Evolutionary conservation across 2,797 vertebrate genomes (phyloP), one percentile per base, ranked within the genome.

Genomic region (Champsocephalus gunnari): DNA sequence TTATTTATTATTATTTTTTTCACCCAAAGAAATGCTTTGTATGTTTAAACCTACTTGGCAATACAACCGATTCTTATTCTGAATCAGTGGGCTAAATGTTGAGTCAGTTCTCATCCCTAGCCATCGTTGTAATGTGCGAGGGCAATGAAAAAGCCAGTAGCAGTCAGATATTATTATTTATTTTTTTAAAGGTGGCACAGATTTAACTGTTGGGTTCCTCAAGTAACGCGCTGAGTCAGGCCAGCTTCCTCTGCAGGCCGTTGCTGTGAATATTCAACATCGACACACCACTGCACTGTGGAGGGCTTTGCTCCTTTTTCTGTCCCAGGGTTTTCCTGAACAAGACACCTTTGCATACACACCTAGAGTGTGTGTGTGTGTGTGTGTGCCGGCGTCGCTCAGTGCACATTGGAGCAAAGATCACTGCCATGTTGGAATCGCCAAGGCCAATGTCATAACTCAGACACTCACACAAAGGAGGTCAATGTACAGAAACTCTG

Each of bases 381-480:
- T 21, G 21, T 21, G 21, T 28, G 28, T 28, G 4, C 4, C 24
- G 24, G 3, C 24, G 3, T 28, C 24, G 28, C 28, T 38, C 74
- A 8, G 50, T 44, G 80, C 77, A 66, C 68, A 38, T 9, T 16
- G 73, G 93, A 89, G 79, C 93, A 94, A 94, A 94, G 93, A 85
- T 85, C 92, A 90, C 82, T 90, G 92, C 85, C 80, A 60, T 81
- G 92, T 59, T 95, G 93, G 90, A 93, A 90, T 79, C n/a, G 50
- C 60, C 69, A 73, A 87, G 78, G 66, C 49, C 74, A 16, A 34
- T 64, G 12, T 45, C 79, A 57, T 48, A 74, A 64, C 51, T 48
- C 9, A 55, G 28, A 56, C 54, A 16, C 28, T 32, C 54, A 34
- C 38, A 60, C 28, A 43, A 16, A 69, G 7, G 6, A 65, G 76